Base-by-base conservation (phyloP, 53 echinoderm and acorn worm species). In the Apostichopus leukothele region DNA sequence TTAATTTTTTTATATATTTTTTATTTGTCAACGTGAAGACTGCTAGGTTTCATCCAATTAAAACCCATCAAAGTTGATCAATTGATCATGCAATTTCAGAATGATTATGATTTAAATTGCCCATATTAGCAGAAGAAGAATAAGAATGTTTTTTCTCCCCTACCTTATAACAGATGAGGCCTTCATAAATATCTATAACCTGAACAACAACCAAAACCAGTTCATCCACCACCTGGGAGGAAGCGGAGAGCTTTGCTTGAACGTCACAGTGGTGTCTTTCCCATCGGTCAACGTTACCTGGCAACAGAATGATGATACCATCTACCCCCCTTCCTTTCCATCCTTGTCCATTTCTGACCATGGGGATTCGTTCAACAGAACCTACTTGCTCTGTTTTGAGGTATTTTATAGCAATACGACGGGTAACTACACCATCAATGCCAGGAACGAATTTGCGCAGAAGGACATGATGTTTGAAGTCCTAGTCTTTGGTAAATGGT, bases 141-240 rank as follows among this genome's bases (percentile, higher is more conserved):
- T 1, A 9, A 57, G 8, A 57, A 5, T 57, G 7, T 9, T 57
- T 57, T 9, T 57, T 57, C 57, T 57, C 10, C 10, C 57, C 10
- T 10, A 7, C 10, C 57, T 10, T 57, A 1, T 57, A 10, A 19
- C 81, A 81, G 81, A 81, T 6, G 59, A 54, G 20, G 53, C 81
- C 55, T 81, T 81, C 16, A 54, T 81, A 6, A 54, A 81, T 19
- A 53, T 81, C 54, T 81, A 81, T 18, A 81, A 81, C 81, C 81
- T 81, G 81, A 23, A 81, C 81, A 23, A 81, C 81, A n/a, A 21
- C 8, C 81, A 53, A 54, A 81, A 53, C 53, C 54, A 7, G 20
- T 19, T n/a, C 55, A 12, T 21, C 9, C 54, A 55, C 59, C 55
- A 23, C 19, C 54, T 81, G n/a, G 53, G 54, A 11, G 81, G 23